Base-by-base conservation (phyloP, 2,797 vertebrate species). In the Cottoperca gobio region DNA sequence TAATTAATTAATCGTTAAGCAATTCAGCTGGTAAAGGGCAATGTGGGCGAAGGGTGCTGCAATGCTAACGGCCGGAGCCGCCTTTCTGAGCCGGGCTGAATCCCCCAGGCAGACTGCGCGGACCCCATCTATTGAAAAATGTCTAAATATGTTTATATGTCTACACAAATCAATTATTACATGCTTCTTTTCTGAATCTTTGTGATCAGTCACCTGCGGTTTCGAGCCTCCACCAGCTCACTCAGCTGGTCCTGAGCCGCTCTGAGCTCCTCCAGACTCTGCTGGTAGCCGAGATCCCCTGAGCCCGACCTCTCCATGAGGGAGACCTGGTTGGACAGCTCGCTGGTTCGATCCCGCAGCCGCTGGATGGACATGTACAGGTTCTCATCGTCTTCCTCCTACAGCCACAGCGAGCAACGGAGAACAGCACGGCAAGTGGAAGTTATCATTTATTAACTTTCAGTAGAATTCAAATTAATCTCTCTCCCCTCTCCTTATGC, bases 321-420 rank as follows among this genome's bases (percentile, higher is more conserved):
- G 19, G 95, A 96, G 14, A 97, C 95, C 73, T 95, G 95, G 78
- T 79, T 95, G 82, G 95, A 95, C 66, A 97, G 93, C 81, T 97
- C 95, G 0, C 87, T 96, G 88, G 96, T 95, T 0, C 95, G 94
- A 73, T 97, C 96, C 19, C 96, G 92, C 28, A 97, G 90, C 62
- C 95, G 94, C 93, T 97, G 96, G 85, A 97, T 97, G 79, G 96
- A 96, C 0, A 95, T 95, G 91, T 97, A 97, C 64, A 97, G 85
- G 88, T 97, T 96, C 91, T 96, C 95, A 5, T 97, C 96, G 0
- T 96, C 96, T 84, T 97, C 96, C 75, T 97, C 96, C 96, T 97
- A 91, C 54, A 64, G 37, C 21, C 61, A 2, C 26, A 12, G 17
- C 1, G 42, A 45, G 1, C 43, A 57, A 1, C 8, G 8, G 6